A percentile compares a stretch with the other conserved stretches of the same genome.
phyloP scores from a whole-genome alignment of 2,113 vertebrate genomes.

The Salminus brasiliensis region DNA sequence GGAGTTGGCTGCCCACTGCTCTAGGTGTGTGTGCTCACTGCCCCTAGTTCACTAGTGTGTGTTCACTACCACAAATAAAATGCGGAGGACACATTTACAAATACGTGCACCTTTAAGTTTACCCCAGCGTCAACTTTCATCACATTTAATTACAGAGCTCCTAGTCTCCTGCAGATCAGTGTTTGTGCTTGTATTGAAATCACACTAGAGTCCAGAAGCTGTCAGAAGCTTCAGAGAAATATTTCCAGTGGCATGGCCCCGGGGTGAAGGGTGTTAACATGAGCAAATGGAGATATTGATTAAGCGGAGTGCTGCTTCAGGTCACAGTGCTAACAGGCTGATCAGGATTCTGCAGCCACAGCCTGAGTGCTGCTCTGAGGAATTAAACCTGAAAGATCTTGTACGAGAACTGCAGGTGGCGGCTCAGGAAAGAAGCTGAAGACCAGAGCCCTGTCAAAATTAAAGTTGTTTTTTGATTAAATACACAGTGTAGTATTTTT shows the following conservation, averaged over 20 bases:
- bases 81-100: too few relatives aligned
- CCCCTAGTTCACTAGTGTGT: too few relatives aligned
- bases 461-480: neutral
- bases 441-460: neutral
- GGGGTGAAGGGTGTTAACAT: conserved; percentile 74
- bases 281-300: conserved; percentile 75
- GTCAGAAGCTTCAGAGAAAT: conserved; percentile 43
- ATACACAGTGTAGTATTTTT: conserved; percentile 23
- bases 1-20: too few relatives aligned
- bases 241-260: conserved; percentile 70
- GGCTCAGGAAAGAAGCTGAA: neutral
- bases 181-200: neutral
- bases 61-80: too few relatives aligned
- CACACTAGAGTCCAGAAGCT: neutral
- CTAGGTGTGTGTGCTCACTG: too few relatives aligned
- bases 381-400: conserved; percentile 55
- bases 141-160: neutral
- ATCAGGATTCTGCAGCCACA: conserved; percentile 73
- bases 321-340: conserved; percentile 72
- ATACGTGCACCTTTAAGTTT: too few relatives aligned
- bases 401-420: conserved; percentile 53
- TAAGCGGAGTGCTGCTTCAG: conserved; percentile 68
- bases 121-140: neutral
- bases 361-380: conserved; percentile 10
- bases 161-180: neutral